Conservation (phyloP, 2,113 vertebrate species). For the Dryoscopus gambensis region DNA sequence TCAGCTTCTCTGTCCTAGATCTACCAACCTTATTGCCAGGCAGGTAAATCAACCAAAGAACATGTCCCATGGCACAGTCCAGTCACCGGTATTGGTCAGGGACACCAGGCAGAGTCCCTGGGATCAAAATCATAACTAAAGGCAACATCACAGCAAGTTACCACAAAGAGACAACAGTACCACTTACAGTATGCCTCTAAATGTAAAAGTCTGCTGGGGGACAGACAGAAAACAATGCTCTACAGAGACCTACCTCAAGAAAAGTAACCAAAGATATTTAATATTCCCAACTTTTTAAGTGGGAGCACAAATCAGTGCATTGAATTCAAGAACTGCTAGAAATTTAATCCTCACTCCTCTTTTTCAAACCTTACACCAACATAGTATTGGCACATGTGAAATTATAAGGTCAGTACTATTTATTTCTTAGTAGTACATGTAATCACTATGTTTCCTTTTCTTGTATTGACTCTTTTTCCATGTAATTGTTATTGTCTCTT, state of each 20-base stretch:
- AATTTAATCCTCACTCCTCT: background rate
- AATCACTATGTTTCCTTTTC: background rate
- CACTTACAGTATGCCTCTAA: background rate
- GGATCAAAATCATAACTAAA: background rate
- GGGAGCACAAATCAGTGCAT: background rate
- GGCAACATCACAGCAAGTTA: background rate
- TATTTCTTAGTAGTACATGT: background rate
- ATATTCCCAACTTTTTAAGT: background rate
- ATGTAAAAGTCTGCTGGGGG: background rate
- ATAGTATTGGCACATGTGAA: background rate
- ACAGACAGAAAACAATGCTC: background rate
- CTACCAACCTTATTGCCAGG: background rate
- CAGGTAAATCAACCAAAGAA: background rate
- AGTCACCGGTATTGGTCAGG: background rate
- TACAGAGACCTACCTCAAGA: background rate
- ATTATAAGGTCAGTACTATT: background rate
- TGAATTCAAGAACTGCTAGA: background rate
- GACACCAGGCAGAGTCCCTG: background rate
- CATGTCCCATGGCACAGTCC: accelerated
- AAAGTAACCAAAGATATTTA: background rate
- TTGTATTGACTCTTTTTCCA: background rate
- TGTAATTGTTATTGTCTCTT: background rate
- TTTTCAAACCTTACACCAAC: background rate
- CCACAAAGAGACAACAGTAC: background rate
- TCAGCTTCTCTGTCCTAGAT: background rate